These are phyloP conservation scores for Kradibia gibbosae DNA, from an alignment of 1,140 invertebrate genomes.

Conservation along the genomic window DNA sequence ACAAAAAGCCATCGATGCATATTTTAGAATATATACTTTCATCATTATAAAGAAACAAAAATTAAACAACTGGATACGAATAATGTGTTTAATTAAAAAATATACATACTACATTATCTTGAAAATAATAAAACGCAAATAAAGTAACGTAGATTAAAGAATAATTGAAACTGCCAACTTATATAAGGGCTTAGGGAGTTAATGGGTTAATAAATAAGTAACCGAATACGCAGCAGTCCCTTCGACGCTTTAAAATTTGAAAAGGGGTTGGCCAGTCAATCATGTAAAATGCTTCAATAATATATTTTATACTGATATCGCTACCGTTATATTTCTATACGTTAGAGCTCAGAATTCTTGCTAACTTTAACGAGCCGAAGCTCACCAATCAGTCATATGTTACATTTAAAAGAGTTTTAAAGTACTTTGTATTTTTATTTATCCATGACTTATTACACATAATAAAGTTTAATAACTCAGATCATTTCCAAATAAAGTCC, in stretches of 20 bases:
- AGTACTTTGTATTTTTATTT: neutral
- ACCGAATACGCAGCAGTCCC: conserved; percentile 59
- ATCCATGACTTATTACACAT: neutral
- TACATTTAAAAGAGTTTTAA: neutral
- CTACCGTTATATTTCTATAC: conserved; percentile 54
- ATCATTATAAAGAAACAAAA: no score
- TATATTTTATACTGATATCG: conserved; percentile 48
- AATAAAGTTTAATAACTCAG: neutral
- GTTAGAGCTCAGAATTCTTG: conserved; percentile 6
- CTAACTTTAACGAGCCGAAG: conserved; percentile 39
- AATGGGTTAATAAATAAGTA: conserved; percentile 71
- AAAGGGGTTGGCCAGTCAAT: conserved; percentile 50
- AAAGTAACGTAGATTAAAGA: conserved; percentile 22
- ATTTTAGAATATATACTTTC: no score
- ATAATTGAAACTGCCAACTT: neutral
- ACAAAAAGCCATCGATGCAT: no score
- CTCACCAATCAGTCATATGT: neutral
- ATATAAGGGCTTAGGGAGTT: conserved; percentile 52
- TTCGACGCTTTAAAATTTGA: conserved; percentile 66
- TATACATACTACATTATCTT: no score
- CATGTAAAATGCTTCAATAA: conserved; percentile 62
- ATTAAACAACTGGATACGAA: no score
- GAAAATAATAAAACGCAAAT: no score
- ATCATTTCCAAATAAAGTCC: no score
- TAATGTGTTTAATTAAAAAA: no score